Conservation (phyloP, 1,140 invertebrate genomes). For the Dreissena polymorpha region DNA sequence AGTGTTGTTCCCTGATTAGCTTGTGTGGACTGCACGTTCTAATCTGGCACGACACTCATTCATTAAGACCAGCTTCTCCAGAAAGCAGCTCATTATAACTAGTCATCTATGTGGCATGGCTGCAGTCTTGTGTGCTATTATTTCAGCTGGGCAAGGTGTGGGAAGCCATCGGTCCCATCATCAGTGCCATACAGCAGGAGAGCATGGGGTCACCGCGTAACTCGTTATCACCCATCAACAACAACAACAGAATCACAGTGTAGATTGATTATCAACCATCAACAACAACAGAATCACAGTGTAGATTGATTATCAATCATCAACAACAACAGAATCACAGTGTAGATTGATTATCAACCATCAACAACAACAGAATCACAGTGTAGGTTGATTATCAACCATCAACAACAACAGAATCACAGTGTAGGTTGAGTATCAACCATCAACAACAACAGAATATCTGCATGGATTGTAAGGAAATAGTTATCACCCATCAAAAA, state of each 20-base stretch:
- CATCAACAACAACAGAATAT: no score
- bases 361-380: no score
- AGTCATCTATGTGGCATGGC: neutral
- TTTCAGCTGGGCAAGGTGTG: constrained; percentile 70
- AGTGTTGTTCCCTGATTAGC: neutral
- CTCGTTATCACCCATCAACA: constrained; percentile 43
- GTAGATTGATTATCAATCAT: no score
- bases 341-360: no score
- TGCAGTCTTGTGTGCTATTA: constrained; percentile 19
- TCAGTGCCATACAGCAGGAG: constrained; percentile 53
- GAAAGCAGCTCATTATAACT: neutral
- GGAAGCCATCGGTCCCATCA: constrained; percentile 65
- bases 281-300: no score
- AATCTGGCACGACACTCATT: neutral
- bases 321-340: no score
- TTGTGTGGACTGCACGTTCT: neutral
- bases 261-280: neutral
- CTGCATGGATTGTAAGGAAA: no score
- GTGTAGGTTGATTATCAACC: no score
- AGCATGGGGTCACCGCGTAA: neutral
- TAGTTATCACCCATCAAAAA: no score
- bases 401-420: no score
- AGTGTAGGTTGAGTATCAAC: no score
- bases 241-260: constrained; percentile 35
- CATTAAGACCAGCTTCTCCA: neutral